Evolutionary conservation across 2,888 invertebrate species (phyloP).

Genomic region (Sabellastarte sp.): DNA sequence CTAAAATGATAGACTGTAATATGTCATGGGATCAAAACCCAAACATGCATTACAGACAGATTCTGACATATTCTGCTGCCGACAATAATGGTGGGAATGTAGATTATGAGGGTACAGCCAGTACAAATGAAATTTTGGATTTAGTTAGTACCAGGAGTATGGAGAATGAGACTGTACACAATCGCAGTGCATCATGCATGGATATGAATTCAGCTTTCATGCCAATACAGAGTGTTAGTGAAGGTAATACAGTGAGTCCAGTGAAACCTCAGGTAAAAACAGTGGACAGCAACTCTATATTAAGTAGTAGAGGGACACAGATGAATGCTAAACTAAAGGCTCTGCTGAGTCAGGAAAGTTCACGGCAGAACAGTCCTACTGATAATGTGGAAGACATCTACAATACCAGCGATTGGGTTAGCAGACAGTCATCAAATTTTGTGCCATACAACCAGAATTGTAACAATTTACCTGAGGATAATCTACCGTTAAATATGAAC

Average conservation of each 20-base stretch:
- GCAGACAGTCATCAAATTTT: not conserved
- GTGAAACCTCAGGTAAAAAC: not conserved
- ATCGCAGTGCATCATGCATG: no score
- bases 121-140: no score
- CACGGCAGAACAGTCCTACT: not conserved
- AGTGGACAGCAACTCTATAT: not conserved
- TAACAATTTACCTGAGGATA: not conserved
- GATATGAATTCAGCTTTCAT: not conserved
- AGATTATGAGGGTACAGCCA: no score
- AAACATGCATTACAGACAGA: no score
- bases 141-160: no score
- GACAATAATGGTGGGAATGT: no score
- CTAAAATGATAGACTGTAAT: no score
- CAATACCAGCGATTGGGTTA: not conserved
- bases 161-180: no score
- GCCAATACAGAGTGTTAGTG: not conserved
- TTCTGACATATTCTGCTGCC: no score
- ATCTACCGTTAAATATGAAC: not conserved
- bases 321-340: not conserved
- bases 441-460: not conserved
- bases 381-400: not conserved
- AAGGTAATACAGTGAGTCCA: not conserved
- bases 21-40: no score
- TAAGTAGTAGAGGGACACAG: not conserved
- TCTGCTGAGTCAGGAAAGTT: no score